Base-by-base conservation (phyloP, 2,888 invertebrate species). In the Acanthosepion lycidas region DNA sequence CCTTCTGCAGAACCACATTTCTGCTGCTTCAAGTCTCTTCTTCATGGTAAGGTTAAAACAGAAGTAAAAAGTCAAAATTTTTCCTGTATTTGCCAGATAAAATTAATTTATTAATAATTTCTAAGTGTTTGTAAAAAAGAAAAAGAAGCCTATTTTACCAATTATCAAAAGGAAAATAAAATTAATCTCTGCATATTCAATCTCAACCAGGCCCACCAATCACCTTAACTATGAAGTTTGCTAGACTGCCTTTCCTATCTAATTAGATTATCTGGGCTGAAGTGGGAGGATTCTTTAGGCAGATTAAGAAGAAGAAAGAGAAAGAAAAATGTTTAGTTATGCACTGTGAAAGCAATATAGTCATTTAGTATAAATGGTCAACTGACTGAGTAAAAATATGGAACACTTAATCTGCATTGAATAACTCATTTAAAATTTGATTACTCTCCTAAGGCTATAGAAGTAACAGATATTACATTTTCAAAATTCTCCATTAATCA, bases 351-450 rank as follows among this genome's bases (percentile, higher is more conserved):
- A 78, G 15, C n/a, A 33, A n/a, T 15, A 78, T n/a, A 2, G 33
- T 15, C n/a, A n/a, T 78, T 78, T 78, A 78, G n/a, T n/a, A 78
- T 78, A 78, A 78, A 78, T 78, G 78, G 78, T 78, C 78, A 78
- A n/a, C 78, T 78, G n/a, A 78, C 78, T n/a, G 78, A 33, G 78
- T 78, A 78, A 78, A 78, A 78, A 78, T 78, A 78, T 78, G 78
- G 78, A n/a, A 33, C 33, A 78, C n/a, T 78, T 78, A 78, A 78
- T 78, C 33, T 78, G n/a, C 78, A 78, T 78, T 33, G 78, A 78
- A 78, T n/a, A 78, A 33, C 78, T 78, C 78, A 78, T 78, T 78
- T 78, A 78, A 5, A 78, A 78, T n/a, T 78, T 78, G 78, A 78
- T 78, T n/a, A 78, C 78, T 18, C n/a, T 78, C 78, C 33, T 33